Evolutionary conservation across 2,888 invertebrate species (phyloP).

Genomic region (Mimachlamys varia): DNA sequence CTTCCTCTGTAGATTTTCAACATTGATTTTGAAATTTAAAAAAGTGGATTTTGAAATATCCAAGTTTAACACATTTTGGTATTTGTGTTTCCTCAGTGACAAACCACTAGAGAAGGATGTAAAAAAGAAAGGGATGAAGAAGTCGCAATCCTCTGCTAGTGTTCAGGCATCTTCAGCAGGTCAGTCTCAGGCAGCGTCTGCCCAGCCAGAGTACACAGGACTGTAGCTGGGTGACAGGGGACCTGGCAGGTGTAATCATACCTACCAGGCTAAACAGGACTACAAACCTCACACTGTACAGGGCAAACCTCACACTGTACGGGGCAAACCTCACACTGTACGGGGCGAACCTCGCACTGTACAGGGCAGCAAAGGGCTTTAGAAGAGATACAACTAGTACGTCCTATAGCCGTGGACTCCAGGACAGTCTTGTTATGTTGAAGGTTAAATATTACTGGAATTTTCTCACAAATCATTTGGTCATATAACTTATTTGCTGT

Average conservation of each 20-base stretch:
- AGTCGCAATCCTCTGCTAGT: conserved; percentile 44
- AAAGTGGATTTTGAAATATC: too few relatives aligned
- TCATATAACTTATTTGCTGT: neutral
- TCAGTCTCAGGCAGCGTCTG: neutral
- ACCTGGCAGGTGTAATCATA: too few relatives aligned
- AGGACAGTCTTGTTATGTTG: neutral
- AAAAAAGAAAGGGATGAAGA: conserved; percentile 60
- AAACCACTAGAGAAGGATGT: conserved; percentile 55
- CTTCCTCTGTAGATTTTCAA: too few relatives aligned
- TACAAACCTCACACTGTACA: neutral
- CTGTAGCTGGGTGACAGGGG: neutral
- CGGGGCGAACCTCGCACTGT: neutral
- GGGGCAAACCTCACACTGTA: neutral
- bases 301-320: neutral
- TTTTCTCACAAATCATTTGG: neutral
- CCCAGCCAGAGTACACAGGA: conserved; percentile 13
- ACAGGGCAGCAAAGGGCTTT: too few relatives aligned
- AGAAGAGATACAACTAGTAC: too few relatives aligned
- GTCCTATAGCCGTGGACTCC: too few relatives aligned
- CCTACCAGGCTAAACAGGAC: neutral
- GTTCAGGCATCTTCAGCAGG: neutral
- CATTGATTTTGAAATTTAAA: too few relatives aligned
- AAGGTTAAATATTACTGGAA: neutral
- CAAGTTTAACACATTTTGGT: too few relatives aligned
- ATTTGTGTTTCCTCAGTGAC: conserved; percentile 56